Base-by-base conservation (phyloP, 2,797 vertebrate species). In the Tauraco hartlaubi region DNA sequence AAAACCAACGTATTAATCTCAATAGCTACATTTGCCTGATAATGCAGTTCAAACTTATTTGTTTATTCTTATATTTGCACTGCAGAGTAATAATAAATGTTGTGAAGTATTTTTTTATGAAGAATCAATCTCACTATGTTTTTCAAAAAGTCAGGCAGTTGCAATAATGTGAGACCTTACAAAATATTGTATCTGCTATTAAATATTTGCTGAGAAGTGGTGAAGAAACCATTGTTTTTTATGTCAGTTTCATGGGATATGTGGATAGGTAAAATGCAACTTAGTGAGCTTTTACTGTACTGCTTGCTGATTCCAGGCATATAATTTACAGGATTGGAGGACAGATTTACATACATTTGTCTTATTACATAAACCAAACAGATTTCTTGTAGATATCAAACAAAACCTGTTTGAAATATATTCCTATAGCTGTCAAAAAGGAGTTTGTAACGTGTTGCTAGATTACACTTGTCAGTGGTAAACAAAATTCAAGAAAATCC, bases 321-420 rank as follows among this genome's bases (percentile, higher is more conserved):
- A 92, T 91, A 89, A 87, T 88, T 96, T 89, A 58, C 64, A 91
- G 74, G 43, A 85, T 68, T 0, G 68, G 19, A 89, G 92, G 80
- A 75, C 62, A 86, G 68, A 95, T 97, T 96, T 96, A 80, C 92
- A 96, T 97, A 76, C 52, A 48, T 91, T 91, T 92, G 93, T 95
- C 89, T 95, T 92, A 92, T 85, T 94, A 89, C 67, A 92, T 76
- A 96, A 93, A 96, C 79, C 48, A 85, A 93, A 76, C 77, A 79
- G 82, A 91, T 92, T 93, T 93, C 90, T 94, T 95, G 85, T 95
- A 97, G 85, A 83, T 94, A 95, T 92, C 96, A 96, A 96, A 84
- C 62, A 90, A 95, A 94, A 85, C 48, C 43, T 44, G 37, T 88
- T 81, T 85, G 37, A 85, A 92, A 94, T 88, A 78, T 56, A 85